Conservation (phyloP, 2,888 invertebrate species). For the Tipula unca region DNA sequence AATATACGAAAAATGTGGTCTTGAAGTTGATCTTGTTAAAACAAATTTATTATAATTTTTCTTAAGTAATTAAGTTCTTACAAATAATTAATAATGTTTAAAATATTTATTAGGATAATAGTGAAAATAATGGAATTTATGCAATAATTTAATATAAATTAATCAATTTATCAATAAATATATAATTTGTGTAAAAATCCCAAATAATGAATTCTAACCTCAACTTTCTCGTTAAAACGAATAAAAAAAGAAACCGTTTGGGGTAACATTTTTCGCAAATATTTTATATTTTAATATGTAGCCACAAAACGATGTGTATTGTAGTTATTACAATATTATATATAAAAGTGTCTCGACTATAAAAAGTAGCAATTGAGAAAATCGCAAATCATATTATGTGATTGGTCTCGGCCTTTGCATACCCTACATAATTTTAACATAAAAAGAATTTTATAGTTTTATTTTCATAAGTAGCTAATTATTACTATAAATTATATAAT, state of each 20-base stretch:
- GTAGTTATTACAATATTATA: background rate
- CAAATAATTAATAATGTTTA: background rate
- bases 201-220: background rate
- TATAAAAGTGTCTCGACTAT: background rate
- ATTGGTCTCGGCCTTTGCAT: no score
- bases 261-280: background rate
- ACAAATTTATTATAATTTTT: background rate
- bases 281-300: no score
- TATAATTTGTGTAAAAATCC: background rate
- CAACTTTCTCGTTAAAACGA: background rate
- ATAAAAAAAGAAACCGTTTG: background rate
- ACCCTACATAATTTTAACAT: no score
- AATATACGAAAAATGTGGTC: slow-evolving; percentile 16
- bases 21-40: background rate
- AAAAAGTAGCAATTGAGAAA: background rate
- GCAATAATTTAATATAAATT: background rate
- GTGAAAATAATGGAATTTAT: background rate
- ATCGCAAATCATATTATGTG: background rate
- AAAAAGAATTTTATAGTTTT: no score
- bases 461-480: no score
- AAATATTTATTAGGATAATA: background rate
- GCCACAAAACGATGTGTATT: background rate
- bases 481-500: background rate
- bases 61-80: background rate
- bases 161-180: background rate